Conservation (phyloP, 2,888 invertebrate genomes). For the Branchellion lobata region DNA sequence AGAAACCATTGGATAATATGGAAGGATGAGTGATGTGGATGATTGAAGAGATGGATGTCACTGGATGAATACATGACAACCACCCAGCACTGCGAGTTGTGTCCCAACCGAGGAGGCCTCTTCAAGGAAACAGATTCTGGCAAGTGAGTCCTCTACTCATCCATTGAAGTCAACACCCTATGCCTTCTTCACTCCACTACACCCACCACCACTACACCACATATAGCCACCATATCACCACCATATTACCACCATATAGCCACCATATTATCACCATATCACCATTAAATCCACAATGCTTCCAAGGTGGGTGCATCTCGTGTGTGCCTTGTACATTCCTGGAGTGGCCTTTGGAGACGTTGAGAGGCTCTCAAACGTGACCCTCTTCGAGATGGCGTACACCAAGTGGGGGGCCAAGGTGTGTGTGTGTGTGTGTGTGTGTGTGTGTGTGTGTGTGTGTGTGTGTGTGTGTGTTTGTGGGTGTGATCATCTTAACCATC, state of each 20-base stretch:
- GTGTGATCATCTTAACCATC: not conserved
- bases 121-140: conserved; percentile 93
- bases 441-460: conserved; percentile 2
- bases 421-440: conserved; percentile 17
- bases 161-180: too few relatives aligned
- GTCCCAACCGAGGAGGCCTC: conserved; percentile 89
- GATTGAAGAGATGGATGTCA: too few relatives aligned
- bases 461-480: conserved; percentile 1
- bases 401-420: conserved; percentile 88
- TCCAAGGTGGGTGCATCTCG: conserved; percentile 84
- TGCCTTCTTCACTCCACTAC: too few relatives aligned
- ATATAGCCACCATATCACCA: not conserved
- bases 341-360: conserved; percentile 93
- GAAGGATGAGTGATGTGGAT: not conserved
- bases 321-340: conserved; percentile 94
- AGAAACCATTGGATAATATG: not conserved
- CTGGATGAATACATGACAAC: too few relatives aligned
- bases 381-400: conserved; percentile 95
- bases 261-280: not conserved
- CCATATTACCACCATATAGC: not conserved
- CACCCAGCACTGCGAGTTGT: conserved; percentile 77
- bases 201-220: not conserved
- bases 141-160: conserved; percentile 64
- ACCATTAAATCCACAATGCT: too few relatives aligned
- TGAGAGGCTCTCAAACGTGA: conserved; percentile 75